Base-by-base conservation (phyloP, 37 sponge, comb jelly and placozoan genomes). In the Mnemiopsis leidyi region DNA sequence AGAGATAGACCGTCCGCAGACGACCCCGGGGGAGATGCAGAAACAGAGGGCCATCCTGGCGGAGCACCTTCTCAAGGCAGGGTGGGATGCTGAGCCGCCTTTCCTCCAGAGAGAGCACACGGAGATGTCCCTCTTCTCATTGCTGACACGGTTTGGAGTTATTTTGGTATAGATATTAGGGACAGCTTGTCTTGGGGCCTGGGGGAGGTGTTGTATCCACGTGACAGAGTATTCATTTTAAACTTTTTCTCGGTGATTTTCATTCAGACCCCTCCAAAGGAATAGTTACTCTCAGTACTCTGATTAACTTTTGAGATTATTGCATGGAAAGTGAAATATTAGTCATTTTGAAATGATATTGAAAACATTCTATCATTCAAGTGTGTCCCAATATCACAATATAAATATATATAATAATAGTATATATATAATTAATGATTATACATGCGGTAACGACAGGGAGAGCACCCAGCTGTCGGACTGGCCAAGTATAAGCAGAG, bases 21-120 rank as follows among this genome's bases (percentile, higher is more conserved):
- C 90, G 25, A 85, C 90, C 40, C 90, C 90, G 0, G 90, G 35
- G 28, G 90, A 85, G 90, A 26, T 33, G 28, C 40, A 85, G 61
- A 77, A 32, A 77, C 79, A 77, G 36, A 77, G 32, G 5, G 79
- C 79, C 3, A 35, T 85, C 48, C 90, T 85, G 24, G 90, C 90
- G 26, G 90, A 85, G 90, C 90, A 85, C 23, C 90, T 85, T 29
- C n/a, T 36, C 48, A 85, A 85, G 61, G 90, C 90, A 5, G 90
- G 90, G 16, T 85, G 90, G 90, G 90, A 40, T 40, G 75, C 25
- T n/a, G 90, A 85, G 38, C 40, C 61, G 25, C 61, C 61, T 61
- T 38, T 38, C 26, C 23, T 85, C 5, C 90, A 85, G 35, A 28
- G 90, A 1, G 90, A 85, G 36, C 90, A 26, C 61, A 85, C 90